Evolutionary conservation across 1,140 invertebrate genomes (phyloP), one percentile per base, ranked within the genome.

Genomic region (Tetramorium alpestre): DNA sequence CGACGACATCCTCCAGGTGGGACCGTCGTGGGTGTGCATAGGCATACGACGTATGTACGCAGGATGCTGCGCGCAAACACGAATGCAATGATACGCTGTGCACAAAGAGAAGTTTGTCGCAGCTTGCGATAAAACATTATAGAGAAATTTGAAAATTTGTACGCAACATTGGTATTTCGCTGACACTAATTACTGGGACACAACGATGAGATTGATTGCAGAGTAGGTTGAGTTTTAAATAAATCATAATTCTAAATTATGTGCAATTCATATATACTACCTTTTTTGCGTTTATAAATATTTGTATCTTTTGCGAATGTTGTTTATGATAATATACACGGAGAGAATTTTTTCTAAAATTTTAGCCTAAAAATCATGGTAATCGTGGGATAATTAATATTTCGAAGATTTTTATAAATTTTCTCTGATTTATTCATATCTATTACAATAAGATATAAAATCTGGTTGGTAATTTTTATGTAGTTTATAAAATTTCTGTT

Each of bases 1-100:
- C 89, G 89, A 89, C 89, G 51, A 91, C 89, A 91, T 91, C 90
- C 90, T 91, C 90, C 90, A 91, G 90, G 85, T 91, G 90, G 67
- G 87, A 51, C 76, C 60, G 72, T 77, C 65, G 44, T 67, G 38
- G 54, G 51, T 90, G 65, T 90, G 38, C 88, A 80, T 89, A 89
- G 77, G 56, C 49, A 38, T 33, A 54, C 51, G 65, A 38, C 44
- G 44, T 47, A 38, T 49, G 56, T 54, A 58, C 49, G 54, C 69
- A 49, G 44, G 80, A 84, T 84, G 69, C 65, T 84, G 69, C 56
- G 80, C 25, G 38, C 49, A 86, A 81, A 78, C 47, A 80, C 47
- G 41, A 28, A 69, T 44, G 76, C 49, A 56, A 16, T 25, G 70
- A 67, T 54, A 69, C 33, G n/a, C 1, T 44, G 47, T 25, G 67